Conservation (phyloP, 2,888 invertebrate species). For the Agonopterix heracliana region DNA sequence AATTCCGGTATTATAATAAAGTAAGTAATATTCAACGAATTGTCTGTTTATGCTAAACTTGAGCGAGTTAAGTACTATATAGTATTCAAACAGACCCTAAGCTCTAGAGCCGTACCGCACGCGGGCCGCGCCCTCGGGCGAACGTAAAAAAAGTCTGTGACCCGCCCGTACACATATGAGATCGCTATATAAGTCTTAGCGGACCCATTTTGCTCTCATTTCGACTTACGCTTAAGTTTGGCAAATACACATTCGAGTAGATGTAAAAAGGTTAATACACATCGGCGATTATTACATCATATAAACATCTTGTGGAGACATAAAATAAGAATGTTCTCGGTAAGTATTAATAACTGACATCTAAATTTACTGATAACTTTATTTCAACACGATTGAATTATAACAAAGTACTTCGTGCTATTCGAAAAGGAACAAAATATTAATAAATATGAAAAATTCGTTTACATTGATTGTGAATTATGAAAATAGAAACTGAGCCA, state of each 20-base stretch:
- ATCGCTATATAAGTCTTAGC: conserved; percentile 71
- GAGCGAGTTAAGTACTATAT: not conserved
- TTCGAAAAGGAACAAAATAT: not conserved
- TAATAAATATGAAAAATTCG: not conserved
- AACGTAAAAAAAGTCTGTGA: conserved; percentile 64
- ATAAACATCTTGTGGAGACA: not conserved
- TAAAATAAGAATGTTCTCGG: conserved; percentile 46
- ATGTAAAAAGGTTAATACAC: conserved; percentile 7
- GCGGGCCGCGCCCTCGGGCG: conserved; percentile 67
- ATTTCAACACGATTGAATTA: no score
- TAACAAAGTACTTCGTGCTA: no score
- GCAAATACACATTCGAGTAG: conserved; percentile 44
- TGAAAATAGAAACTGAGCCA: not conserved
- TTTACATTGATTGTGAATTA: not conserved
- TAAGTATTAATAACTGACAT: conserved; percentile 28
- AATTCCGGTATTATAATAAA: no score
- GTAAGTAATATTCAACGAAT: no score
- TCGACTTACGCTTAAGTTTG: conserved; percentile 66
- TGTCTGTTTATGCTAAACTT: not conserved
- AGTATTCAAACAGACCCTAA: not conserved
- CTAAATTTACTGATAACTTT: no score
- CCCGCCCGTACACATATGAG: conserved; percentile 75
- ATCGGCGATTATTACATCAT: conserved; percentile 5
- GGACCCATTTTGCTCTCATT: conserved; percentile 71
- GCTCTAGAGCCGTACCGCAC: conserved; percentile 12